Conservation (phyloP, 2,797 vertebrate species). For the Artibeus jamaicensis region DNA sequence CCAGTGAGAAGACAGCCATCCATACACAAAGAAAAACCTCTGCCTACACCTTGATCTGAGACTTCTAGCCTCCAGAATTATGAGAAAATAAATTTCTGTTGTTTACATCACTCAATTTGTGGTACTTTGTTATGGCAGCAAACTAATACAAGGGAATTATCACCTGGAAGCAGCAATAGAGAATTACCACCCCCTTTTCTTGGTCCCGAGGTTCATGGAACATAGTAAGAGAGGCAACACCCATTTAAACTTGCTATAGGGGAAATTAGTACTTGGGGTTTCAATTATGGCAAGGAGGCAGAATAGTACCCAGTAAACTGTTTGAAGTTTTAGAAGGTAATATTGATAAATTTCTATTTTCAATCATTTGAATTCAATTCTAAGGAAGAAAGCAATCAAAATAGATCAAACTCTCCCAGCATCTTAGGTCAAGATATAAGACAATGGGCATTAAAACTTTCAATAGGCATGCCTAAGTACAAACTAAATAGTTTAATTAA, state of each 20-base stretch:
- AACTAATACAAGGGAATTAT: background rate
- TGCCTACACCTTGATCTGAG: background rate
- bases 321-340: background rate
- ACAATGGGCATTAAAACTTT: background rate
- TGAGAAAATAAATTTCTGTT: background rate
- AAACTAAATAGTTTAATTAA: conserved; percentile 47
- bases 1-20: background rate
- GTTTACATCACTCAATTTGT: background rate
- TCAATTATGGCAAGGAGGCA: background rate
- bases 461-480: background rate
- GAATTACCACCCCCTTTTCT: background rate
- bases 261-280: background rate
- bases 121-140: background rate
- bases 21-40: background rate
- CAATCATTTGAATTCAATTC: background rate
- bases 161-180: background rate
- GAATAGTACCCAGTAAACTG: background rate
- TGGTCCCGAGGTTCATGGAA: background rate
- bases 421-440: background rate
- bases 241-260: background rate
- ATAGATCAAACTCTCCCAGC: background rate
- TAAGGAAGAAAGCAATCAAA: background rate
- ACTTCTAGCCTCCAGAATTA: background rate
- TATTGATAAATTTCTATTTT: background rate
- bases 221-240: background rate